Percentiles rank a stretch among this genome's conserved stretches.
These are phyloP conservation scores for Paratrypauchen microcephalus DNA, from an alignment of 2,797 vertebrate genomes.

Conservation along the genomic window DNA sequence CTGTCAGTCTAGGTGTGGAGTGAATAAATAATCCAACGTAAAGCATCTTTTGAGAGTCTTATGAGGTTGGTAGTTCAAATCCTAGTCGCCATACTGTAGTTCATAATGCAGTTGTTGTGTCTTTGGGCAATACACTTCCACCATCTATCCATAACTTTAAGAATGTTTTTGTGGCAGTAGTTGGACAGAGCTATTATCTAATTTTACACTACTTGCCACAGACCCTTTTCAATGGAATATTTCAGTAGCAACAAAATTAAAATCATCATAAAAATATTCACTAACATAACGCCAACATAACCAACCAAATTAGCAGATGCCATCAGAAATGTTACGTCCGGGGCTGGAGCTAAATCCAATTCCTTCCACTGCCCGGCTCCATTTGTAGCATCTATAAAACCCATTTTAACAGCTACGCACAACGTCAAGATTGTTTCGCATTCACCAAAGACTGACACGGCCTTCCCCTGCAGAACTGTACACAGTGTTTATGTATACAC, in stretches of 20 bases:
- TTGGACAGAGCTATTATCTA: too few relatives aligned
- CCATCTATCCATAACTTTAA: background rate
- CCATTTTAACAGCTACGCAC: background rate
- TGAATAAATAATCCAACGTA: too few relatives aligned
- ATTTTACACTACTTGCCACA: too few relatives aligned
- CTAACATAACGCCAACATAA: background rate
- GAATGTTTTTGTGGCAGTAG: background rate
- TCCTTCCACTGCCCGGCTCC: background rate
- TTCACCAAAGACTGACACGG: conserved; percentile 1
- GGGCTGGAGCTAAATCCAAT: background rate
- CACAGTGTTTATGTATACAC: background rate
- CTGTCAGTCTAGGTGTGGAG: too few relatives aligned
- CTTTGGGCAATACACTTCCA: background rate
- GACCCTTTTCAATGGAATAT: background rate
- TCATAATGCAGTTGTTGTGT: background rate
- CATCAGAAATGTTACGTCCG: background rate
- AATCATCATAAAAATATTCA: too few relatives aligned
- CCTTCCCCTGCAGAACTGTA: background rate
- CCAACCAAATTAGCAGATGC: background rate
- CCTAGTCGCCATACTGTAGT: background rate
- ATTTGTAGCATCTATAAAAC: background rate
- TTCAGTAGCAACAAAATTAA: background rate
- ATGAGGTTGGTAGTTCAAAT: too few relatives aligned
- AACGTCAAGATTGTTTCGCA: conserved; percentile 11
- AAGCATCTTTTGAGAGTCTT: too few relatives aligned